Base-by-base conservation (phyloP, 2,888 invertebrate species). In the Andrena bicolor region DNA sequence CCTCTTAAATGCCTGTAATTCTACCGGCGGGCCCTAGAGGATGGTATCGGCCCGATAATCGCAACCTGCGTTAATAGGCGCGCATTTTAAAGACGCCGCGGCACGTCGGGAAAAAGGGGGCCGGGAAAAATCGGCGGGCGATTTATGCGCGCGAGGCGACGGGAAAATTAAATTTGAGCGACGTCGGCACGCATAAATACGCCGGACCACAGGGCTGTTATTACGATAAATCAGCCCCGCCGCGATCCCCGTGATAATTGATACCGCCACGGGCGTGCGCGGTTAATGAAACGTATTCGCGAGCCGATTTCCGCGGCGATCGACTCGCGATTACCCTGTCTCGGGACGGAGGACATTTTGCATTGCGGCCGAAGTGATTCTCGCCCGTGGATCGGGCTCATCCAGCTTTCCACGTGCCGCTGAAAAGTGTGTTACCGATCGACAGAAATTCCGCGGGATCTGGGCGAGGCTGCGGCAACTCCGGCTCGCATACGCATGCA, bases 381-480 rank as follows among this genome's bases (percentile, higher is more conserved):
- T 70, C 51, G 49, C 32, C 8, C 32, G 48, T 32, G 26, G 26
- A 10, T 63, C 10, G 30, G 2, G 56, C 56, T 26, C 28, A n/a
- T 26, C 48, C 23, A 20, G 61, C 20, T 61, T 41, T 41, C 30
- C 28, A 30, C 64, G 49, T 10, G 4, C 69, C 35, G 26, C 35
- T 71, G 60, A 81, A 81, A 79, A 69, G 75, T 69, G 61, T 53
- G 64, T 69, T 69, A 61, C 71, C 51, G 70, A 68, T 68, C 81
- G 71, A 66, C 82, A 51, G 64, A 77, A 82, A 82, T 82, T 82
- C 83, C 77, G 69, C 60, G 64, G n/a, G 77, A 83, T 77, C 82
- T 83, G 83, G 83, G 83, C 83, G 83, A 83, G 83, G 83, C 83
- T 49, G 51, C 60, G 56, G 13, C 51, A 41, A n/a, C 56, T 49